Conservation (phyloP, 2,113 vertebrate genomes). For the Anhinga rufa region DNA sequence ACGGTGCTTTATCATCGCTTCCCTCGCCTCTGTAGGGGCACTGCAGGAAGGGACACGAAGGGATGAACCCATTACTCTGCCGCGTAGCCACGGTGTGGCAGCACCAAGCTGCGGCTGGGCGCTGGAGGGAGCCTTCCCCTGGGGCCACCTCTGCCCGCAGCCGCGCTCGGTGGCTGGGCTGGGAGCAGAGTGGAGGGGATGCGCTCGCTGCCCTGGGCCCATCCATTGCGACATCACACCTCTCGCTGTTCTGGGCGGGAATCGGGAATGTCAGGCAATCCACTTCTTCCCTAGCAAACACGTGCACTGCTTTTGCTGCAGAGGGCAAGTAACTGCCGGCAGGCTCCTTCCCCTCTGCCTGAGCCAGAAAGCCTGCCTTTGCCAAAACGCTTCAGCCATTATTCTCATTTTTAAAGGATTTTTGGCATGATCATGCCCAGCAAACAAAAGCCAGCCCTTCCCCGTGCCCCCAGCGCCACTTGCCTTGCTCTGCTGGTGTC, state of each 20-base stretch:
- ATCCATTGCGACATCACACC: no score
- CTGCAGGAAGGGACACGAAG: accelerated
- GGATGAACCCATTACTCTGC: accelerated
- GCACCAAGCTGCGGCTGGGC: neutral
- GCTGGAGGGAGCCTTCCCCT: no score
- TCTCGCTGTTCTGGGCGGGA: neutral
- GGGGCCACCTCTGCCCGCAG: neutral
- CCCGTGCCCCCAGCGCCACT: no score
- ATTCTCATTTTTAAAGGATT: no score
- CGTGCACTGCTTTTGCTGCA: accelerated
- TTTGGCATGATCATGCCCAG: accelerated
- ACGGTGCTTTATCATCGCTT: no score
- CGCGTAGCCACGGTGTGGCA: neutral
- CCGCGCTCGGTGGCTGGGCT: no score
- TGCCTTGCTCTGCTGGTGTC: neutral
- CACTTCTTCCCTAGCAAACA: accelerated
- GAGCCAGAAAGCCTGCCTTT: neutral
- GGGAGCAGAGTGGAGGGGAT: neutral
- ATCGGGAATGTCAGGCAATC: accelerated
- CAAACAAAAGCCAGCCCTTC: no score
- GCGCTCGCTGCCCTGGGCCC: neutral
- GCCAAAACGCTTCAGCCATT: neutral
- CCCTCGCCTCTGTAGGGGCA: accelerated
- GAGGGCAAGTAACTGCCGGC: accelerated
- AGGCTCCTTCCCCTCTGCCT: neutral